A percentile compares a stretch with the other conserved stretches of the same genome.
These are phyloP conservation scores for Meta bourneti DNA, from an alignment of 2,888 invertebrate genomes.

Conservation along the genomic window DNA sequence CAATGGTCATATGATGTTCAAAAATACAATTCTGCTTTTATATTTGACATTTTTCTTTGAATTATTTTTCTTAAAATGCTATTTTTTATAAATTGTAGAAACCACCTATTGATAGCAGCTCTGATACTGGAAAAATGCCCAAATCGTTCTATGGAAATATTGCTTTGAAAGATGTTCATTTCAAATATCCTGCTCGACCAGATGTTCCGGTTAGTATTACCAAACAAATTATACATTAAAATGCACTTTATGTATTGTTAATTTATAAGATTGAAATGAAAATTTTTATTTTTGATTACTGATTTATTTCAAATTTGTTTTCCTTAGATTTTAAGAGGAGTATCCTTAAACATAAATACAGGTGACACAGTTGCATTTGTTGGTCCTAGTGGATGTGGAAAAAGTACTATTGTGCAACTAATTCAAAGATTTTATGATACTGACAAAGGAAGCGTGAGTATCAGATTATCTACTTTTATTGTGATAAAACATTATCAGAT, in stretches of 20 bases:
- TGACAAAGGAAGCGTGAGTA: conserved; percentile 80
- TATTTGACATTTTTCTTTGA: not conserved
- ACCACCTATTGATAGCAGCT: conserved; percentile 76
- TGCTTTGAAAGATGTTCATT: conserved; percentile 87
- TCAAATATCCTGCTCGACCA: conserved; percentile 86
- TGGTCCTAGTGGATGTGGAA: conserved; percentile 82
- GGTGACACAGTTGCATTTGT: conserved; percentile 79
- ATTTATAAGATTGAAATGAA: not conserved
- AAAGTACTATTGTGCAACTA: conserved; percentile 80
- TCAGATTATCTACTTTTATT: not conserved
- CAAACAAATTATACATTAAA: too few relatives aligned
- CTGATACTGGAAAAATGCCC: conserved; percentile 80
- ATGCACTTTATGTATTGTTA: not conserved
- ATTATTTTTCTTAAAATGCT: conserved; percentile 7
- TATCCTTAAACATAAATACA: conserved; percentile 73
- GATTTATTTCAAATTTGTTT: not conserved
- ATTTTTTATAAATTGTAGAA: conserved; percentile 33
- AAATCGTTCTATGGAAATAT: conserved; percentile 86
- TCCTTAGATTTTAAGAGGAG: conserved; percentile 67
- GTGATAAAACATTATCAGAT: too few relatives aligned
- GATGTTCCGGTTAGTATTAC: conserved; percentile 80
- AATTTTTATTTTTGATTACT: not conserved
- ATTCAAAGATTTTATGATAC: conserved; percentile 88
- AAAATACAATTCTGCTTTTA: not conserved
- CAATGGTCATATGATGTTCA: not conserved